Base-by-base conservation (phyloP, 2,797 vertebrate species). In the Lepus townsendii region DNA sequence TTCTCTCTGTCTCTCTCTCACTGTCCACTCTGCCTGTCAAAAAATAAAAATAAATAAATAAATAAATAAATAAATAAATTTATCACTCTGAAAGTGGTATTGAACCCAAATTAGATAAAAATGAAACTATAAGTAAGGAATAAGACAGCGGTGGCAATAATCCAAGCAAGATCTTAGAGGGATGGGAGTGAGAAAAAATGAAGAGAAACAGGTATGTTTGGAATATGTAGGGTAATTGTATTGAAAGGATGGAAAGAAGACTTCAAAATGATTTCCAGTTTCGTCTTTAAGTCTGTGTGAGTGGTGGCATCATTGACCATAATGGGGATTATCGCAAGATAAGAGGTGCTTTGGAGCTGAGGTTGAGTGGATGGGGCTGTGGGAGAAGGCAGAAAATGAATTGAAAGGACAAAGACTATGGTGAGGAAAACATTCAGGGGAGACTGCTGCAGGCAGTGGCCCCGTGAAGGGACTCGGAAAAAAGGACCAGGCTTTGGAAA, bases 101-200 rank as follows among this genome's bases (percentile, higher is more conserved):
- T 72, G 54, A 87, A 24, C 26, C 26, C 83, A 76, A 32, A 90
- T 83, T 85, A 69, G 20, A 75, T 16, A 65, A 88, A 11, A 32
- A 65, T 54, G 10, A 91, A 95, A 72, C 30, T 30, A 47, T 38
- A 68, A 91, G 24, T 57, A 83, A 68, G 24, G 57, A 87, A 69
- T 52, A 79, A n/a, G 38, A 63, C 66, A 30, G 47, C 73, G 30
- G 91, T 47, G 19, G 17, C 35, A 86, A 17, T 57, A 90, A 79
- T 35, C 2, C 54, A 89, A 32, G 7, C 3, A 60, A 90, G 57
- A 85, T 14, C 16, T 42, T 69, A 75, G 66, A 24, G 5, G 22
- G 26, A 5, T 57, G 10, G 35, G 3, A 30, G 77, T 63, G 26
- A 82, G 27, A 54, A 71, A 88, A 42, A 57, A 73, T 12, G 6